Conservation (phyloP, 2,797 vertebrate species). For the Rhinella marina region DNA sequence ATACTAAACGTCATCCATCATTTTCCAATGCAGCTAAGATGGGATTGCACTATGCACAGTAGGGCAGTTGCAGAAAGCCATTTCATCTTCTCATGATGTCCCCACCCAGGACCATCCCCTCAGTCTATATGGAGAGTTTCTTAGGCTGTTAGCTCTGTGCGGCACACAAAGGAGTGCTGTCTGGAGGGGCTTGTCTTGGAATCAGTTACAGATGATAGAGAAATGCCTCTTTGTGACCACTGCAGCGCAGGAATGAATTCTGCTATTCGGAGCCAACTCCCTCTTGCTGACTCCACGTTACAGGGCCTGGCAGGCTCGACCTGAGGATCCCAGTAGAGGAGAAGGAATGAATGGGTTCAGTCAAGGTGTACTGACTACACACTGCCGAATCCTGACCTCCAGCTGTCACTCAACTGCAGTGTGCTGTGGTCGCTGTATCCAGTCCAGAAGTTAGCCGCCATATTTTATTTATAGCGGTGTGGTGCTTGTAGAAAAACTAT, state of each 20-base stretch:
- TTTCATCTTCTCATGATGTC: not conserved
- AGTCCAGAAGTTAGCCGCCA: not conserved
- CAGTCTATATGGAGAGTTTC: slow-evolving; percentile 3
- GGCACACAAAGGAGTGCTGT: slow-evolving; percentile 77
- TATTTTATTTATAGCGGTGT: not conserved
- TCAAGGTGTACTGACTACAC: slow-evolving; percentile 72
- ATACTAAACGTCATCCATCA: not conserved
- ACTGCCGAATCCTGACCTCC: slow-evolving; percentile 65
- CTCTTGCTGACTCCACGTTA: slow-evolving; percentile 73
- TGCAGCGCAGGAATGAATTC: slow-evolving; percentile 78
- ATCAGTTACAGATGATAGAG: slow-evolving; percentile 76
- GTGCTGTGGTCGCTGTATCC: not conserved
- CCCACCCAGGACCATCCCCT: slow-evolving; percentile 16
- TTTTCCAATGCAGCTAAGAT: not conserved
- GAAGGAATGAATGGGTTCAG: slow-evolving; percentile 77
- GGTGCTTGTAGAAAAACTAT: not conserved
- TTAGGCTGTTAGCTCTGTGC: slow-evolving; percentile 64
- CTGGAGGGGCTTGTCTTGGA: slow-evolving; percentile 74
- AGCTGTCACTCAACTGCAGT: slow-evolving; percentile 65
- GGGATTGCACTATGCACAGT: not conserved
- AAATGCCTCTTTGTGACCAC: slow-evolving; percentile 78
- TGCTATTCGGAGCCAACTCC: slow-evolving; percentile 74
- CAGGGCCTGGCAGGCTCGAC: slow-evolving; percentile 74
- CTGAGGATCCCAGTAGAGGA: slow-evolving; percentile 70
- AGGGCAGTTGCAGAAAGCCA: not conserved